These are phyloP conservation scores for Leptura quadrifasciata DNA, from an alignment of 2,888 invertebrate species.

Conservation along the genomic window DNA sequence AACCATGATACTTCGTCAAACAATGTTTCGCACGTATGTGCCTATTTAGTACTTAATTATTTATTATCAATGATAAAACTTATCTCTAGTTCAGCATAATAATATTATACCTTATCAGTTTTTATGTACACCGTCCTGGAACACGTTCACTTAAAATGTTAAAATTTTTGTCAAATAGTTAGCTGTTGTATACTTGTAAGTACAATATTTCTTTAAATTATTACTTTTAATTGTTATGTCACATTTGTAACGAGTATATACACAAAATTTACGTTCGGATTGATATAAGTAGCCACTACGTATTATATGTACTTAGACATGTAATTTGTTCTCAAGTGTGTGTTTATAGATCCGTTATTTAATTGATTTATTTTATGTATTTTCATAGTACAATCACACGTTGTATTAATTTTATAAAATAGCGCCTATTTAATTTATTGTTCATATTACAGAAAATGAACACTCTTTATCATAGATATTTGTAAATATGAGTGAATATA, in stretches of 20 bases:
- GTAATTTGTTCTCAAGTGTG: neutral
- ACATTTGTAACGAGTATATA: neutral
- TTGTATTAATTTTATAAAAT: neutral
- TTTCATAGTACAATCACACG: neutral
- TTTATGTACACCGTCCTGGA: slow-evolving; percentile 23
- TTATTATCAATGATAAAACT: slow-evolving; percentile 42
- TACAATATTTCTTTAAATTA: neutral
- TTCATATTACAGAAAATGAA: no score
- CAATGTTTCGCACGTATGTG: slow-evolving; percentile 40
- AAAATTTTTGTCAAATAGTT: slow-evolving; percentile 5
- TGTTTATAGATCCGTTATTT: neutral
- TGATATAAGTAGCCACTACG: neutral
- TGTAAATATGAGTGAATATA: no score
- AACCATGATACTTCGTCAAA: slow-evolving; percentile 31
- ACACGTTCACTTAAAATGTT: slow-evolving; percentile 22
- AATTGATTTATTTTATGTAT: neutral
- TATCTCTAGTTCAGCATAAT: slow-evolving; percentile 37
- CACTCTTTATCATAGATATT: no score
- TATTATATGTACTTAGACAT: neutral
- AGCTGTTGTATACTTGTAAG: neutral
- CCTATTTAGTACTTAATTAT: slow-evolving; percentile 40
- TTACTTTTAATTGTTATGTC: neutral
- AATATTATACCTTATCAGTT: slow-evolving; percentile 34
- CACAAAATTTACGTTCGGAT: neutral
- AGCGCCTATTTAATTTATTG: no score